A percentile compares a stretch with the other conserved stretches of the same genome.
Evolutionary conservation across 2,797 vertebrate species (phyloP).

Genomic region (Eleutherodactylus coqui): DNA sequence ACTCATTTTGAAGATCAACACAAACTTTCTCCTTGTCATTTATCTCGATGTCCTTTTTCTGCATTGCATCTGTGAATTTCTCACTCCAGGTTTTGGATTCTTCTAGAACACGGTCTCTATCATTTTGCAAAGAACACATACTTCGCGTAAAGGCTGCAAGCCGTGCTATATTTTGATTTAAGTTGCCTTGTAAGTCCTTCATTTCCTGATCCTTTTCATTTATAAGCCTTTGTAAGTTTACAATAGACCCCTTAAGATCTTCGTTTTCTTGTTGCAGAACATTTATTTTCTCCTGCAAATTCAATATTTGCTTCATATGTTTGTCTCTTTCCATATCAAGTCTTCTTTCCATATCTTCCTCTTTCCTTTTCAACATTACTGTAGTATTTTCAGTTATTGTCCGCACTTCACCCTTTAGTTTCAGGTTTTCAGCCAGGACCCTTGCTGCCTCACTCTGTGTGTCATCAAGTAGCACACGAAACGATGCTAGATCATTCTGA

Average conservation of each 20-base stretch:
- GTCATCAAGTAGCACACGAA: constrained; percentile 80
- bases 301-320: constrained; percentile 84
- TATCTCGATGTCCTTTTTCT: constrained; percentile 89
- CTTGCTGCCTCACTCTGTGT: constrained; percentile 81
- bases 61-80: constrained; percentile 86
- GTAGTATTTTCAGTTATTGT: constrained; percentile 72
- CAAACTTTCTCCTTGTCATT: constrained; percentile 80
- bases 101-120: constrained; percentile 91
- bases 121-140: constrained; percentile 97
- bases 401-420: constrained; percentile 74
- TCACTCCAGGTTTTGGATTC: constrained; percentile 92
- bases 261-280: constrained; percentile 79
- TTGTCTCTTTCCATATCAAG: constrained; percentile 86
- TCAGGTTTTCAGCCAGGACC: constrained; percentile 78
- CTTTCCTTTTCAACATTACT: constrained; percentile 75
- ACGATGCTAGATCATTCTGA: constrained; percentile 79
- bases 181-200: constrained; percentile 80
- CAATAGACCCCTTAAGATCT: constrained; percentile 76
- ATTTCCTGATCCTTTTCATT: constrained; percentile 78
- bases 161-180: constrained; percentile 88
- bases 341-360: constrained; percentile 86
- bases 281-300: constrained; percentile 85
- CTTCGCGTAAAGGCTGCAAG: constrained; percentile 92
- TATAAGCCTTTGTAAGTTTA: constrained; percentile 76
- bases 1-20: constrained; percentile 78